A percentile compares a stretch with the other conserved stretches of the same genome.
Conservation (phyloP, 2,888 invertebrate species). For the Cephus pygmeus region DNA sequence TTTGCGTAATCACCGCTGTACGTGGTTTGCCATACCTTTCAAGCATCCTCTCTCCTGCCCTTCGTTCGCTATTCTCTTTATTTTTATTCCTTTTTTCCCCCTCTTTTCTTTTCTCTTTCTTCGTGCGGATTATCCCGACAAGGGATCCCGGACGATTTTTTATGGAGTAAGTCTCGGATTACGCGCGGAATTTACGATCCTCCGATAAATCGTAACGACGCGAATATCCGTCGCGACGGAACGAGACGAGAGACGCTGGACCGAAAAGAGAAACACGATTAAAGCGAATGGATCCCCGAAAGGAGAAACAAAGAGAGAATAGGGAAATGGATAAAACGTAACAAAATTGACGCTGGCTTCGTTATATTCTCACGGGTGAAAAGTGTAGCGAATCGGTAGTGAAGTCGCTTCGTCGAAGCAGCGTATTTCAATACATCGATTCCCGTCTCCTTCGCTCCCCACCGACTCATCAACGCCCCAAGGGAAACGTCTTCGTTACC, state of each 20-base stretch:
- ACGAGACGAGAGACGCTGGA: not conserved
- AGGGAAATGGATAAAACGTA: not conserved
- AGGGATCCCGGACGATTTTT: not conserved
- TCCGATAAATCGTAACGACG: not conserved
- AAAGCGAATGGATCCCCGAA: not conserved
- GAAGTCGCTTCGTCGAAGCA: not conserved
- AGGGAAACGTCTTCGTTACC: slow-evolving; percentile 40
- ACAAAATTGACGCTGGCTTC: slow-evolving; percentile 24
- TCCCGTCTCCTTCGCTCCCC: not conserved
- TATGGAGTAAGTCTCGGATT: not conserved
- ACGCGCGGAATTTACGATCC: not conserved
- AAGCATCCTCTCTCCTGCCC: not conserved
- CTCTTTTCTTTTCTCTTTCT: not conserved
- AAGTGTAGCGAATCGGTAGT: slow-evolving; percentile 5
- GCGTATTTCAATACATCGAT: not conserved
- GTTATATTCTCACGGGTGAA: slow-evolving; percentile 36
- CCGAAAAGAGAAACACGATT: not conserved
- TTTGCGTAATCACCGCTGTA: no score
- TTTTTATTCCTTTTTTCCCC: not conserved
- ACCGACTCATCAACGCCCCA: slow-evolving; percentile 23
- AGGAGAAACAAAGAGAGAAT: not conserved
- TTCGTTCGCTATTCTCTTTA: not conserved
- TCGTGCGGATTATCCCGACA: not conserved
- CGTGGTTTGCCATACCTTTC: no score
- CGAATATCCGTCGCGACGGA: not conserved